A percentile compares a stretch with the other conserved stretches of the same genome.
phyloP scores from a whole-genome alignment of 2,888 invertebrate genomes.

The Ormia ochracea region DNA sequence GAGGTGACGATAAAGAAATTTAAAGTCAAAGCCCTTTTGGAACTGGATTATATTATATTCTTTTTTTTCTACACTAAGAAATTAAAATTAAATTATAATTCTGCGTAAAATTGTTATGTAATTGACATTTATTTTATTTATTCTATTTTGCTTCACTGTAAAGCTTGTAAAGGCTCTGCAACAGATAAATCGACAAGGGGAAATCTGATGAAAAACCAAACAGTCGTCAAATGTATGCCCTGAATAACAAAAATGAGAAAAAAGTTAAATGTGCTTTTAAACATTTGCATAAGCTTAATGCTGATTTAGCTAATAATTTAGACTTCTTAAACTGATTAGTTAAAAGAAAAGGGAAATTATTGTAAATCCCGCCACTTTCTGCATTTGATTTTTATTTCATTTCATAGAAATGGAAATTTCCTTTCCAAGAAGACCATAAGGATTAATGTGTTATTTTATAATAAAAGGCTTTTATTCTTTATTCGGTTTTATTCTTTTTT shows the following conservation, averaged over 20 bases:
- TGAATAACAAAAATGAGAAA: background rate
- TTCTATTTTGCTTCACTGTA: too few species aligned
- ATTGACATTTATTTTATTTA: too few species aligned
- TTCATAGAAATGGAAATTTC: background rate
- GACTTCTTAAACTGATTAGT: slow-evolving; percentile 48
- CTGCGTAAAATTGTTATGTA: too few species aligned
- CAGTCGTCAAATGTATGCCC: too few species aligned
- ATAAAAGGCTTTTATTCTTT: slow-evolving; percentile 45
- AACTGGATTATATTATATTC: too few species aligned
- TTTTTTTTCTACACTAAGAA: too few species aligned
- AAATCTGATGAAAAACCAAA: background rate
- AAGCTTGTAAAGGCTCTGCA: too few species aligned
- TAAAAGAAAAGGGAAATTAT: background rate
- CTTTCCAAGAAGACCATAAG: slow-evolving; percentile 3
- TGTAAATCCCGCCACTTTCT: background rate
- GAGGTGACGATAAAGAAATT: too few species aligned
- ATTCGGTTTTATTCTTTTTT: background rate
- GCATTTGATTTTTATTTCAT: background rate
- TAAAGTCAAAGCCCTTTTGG: too few species aligned
- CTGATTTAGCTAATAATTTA: slow-evolving; percentile 49
- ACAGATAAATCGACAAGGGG: too few species aligned
- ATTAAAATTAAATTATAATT: too few species aligned
- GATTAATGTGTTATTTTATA: slow-evolving; percentile 54
- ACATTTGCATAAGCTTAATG: slow-evolving; percentile 42
- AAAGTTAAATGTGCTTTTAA: background rate